Evolutionary conservation across 2,113 vertebrate genomes (phyloP), one percentile per base, ranked within the genome.

Genomic region (Amphiprion ocellaris): DNA sequence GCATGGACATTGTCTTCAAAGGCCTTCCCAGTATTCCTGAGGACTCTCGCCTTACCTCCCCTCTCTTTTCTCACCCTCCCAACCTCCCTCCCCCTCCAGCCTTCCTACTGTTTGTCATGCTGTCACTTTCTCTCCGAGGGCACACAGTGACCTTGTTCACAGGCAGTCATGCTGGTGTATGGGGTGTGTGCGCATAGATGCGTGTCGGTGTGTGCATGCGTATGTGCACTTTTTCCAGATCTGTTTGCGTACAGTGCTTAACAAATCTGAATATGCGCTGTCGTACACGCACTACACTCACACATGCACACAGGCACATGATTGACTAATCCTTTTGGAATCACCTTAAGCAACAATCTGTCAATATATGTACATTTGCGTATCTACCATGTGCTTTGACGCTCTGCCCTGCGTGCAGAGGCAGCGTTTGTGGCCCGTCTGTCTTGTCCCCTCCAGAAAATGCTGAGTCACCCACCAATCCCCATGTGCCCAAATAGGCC

Each of bases 101-200:
- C 76, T 44, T 39, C 55, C 58, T 67, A 75, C 59, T 60, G 65
- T 90, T 92, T 92, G 88, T 90, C 90, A 91, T 84, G 82, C 82
- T 86, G 90, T 93, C 91, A 90, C 81, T 87, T 90, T 87, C 78
- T 66, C 81, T 88, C 84, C 76, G 69, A 89, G 81, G 87, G 86
- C 81, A 84, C 72, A 46, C 62, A 10, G 65, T 90, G 90, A 93
- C 90, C 92, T 93, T 93, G 91, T 89, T 87, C 81, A 74, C 82
- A 83, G 67, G 59, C 81, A 71, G 79, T 49, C 70, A 62, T 75
- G 73, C 56, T 79, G 52, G 53, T 82, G 72, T 26, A 49, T 54
- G 62, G 46, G 60, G 62, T 26, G 39, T 66, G 21, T n/a, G 46
- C 46, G 19, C 12, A 15, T 44, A 4, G 15, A 17, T 33, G 11